Evolutionary conservation across 2,113 vertebrate species (phyloP).

Genomic region (Cephalopterus ornatus): DNA sequence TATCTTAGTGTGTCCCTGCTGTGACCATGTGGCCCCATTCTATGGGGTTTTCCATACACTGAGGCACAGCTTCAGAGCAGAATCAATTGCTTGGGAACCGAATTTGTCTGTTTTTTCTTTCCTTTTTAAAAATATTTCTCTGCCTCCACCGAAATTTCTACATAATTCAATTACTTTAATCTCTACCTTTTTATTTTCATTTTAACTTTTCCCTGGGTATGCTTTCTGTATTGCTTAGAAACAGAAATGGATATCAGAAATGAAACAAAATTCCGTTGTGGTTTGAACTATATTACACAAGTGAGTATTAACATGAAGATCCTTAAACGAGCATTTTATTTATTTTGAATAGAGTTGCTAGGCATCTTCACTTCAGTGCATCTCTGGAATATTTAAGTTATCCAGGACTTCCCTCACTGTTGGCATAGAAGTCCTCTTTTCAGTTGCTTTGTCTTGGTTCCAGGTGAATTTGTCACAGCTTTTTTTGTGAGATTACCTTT

Average conservation of each 20-base stretch:
- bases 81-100: neutral
- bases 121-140: neutral
- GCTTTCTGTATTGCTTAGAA: neutral
- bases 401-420: neutral
- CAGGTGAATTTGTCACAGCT: neutral
- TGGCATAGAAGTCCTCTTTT: neutral
- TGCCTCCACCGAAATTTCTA: neutral
- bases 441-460: neutral
- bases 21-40: neutral
- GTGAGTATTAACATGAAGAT: neutral
- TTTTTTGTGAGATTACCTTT: neutral
- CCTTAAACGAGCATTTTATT: neutral
- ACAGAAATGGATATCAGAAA: neutral
- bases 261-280: neutral
- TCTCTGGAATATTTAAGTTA: neutral
- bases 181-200: slow-evolving; percentile 2
- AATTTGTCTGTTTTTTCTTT: neutral
- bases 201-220: neutral
- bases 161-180: neutral
- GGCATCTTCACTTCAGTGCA: neutral
- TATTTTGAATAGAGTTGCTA: neutral
- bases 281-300: neutral
- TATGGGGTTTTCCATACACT: neutral
- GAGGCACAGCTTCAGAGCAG: neutral
- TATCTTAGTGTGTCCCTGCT: neutral